Evolutionary conservation across 2,888 invertebrate genomes (phyloP).

Genomic region (Tinea trinotella): DNA sequence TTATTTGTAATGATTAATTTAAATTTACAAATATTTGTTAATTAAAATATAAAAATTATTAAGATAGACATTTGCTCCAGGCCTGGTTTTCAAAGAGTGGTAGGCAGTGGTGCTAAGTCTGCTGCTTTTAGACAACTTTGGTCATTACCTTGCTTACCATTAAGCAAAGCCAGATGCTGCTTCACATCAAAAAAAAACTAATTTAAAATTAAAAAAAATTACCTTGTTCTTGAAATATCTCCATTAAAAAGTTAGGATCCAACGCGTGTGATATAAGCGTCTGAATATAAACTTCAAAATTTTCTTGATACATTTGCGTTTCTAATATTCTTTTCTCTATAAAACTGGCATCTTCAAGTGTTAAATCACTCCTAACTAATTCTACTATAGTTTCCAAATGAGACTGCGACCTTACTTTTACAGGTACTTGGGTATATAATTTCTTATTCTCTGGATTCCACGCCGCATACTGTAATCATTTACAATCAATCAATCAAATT

Average conservation of each 20-base stretch:
- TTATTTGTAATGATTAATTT: too few species aligned
- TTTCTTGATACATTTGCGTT: conserved; percentile 84
- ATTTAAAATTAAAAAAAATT: too few species aligned
- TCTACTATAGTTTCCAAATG: conserved; percentile 86
- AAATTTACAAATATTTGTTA: too few species aligned
- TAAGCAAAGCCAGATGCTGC: too few species aligned
- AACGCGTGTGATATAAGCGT: conserved; percentile 91
- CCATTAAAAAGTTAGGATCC: conserved; percentile 89
- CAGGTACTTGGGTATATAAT: conserved; percentile 83
- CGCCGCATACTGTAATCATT: conserved; percentile 81
- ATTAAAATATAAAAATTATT: too few species aligned
- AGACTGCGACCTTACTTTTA: conserved; percentile 81
- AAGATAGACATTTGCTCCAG: too few species aligned
- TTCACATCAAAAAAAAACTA: too few species aligned
- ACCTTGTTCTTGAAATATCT: conserved; percentile 94
- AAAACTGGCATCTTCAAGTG: conserved; percentile 78
- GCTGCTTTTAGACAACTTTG: too few species aligned
- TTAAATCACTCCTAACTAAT: conserved; percentile 81
- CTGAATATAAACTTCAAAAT: conserved; percentile 93
- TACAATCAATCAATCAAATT: too few species aligned
- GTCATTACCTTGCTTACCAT: too few species aligned
- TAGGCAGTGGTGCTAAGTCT: too few species aligned
- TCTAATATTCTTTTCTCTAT: conserved; percentile 84
- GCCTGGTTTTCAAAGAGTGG: too few species aligned
- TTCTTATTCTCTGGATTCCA: conserved; percentile 88